Base-by-base conservation (phyloP, 1,140 invertebrate genomes). In the Bombus consobrinus region DNA sequence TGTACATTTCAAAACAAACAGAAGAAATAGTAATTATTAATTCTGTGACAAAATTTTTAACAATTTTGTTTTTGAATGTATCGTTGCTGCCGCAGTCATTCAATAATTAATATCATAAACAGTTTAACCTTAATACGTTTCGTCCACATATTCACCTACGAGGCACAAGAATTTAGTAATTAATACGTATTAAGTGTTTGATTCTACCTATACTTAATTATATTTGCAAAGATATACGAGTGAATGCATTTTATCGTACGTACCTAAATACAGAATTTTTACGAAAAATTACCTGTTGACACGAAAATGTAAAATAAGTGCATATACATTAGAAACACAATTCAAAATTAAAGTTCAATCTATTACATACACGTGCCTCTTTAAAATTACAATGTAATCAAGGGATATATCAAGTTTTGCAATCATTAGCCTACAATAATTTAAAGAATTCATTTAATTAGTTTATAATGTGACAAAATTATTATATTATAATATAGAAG, bases 111-210 rank as follows among this genome's bases (percentile, higher is more conserved):
- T 25, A 34, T 79, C 25, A n/a, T 64, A 53, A 53, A 53, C 1
- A 78, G 4, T 62, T 32, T 34, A 9, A 43, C 25, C 37, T n/a
- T 66, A 41, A 66, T 68, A 43, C 6, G 10, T 66, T 66, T 47
- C 18, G 22, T 32, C 5, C 57, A 62, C 37, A 28, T 34, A 68
- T 41, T 32, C 62, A 68, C 59, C 34, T 66, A 13, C 3, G n/a
- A 32, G 41, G 62, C 77, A 79, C 77, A 43, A 43, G n/a, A 25
- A 47, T 79, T 8, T 66, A 79, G 43, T 47, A 18, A 77, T 77
- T 77, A 59, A 59, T 62, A 8, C 47, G 5, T 53, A 18, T 34
- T n/a, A 25, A 68, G 66, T 68, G 9, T 68, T 68, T 37, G 32
- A 68, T 68, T 37, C 34, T 68, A 66, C 13, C 22, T 68, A 66